phyloP scores from a whole-genome alignment of 2,888 invertebrate genomes.

The Hypsopygia costalis region DNA sequence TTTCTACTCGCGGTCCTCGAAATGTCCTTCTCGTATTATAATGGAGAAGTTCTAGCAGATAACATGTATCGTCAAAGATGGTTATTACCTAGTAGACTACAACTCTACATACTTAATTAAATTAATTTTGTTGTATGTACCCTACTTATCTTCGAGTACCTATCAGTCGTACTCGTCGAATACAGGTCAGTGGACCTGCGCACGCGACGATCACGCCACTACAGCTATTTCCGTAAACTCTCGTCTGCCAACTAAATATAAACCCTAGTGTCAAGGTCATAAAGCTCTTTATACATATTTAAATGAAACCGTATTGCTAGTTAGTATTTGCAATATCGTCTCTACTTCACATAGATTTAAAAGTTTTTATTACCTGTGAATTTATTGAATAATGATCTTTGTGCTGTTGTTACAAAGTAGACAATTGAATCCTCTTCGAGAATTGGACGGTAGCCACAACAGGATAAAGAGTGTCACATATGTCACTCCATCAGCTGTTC shows the following conservation, averaged over 20 bases:
- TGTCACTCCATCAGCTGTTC: slow-evolving; percentile 26
- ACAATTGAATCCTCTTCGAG: slow-evolving; percentile 17
- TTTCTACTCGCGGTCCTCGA: too few species aligned
- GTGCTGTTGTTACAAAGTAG: slow-evolving; percentile 11
- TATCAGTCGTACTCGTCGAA: slow-evolving; percentile 24
- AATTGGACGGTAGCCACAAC: slow-evolving; percentile 41
- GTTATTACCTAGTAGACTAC: too few species aligned
- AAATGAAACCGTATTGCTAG: not conserved
- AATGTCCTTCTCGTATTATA: too few species aligned
- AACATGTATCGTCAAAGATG: too few species aligned
- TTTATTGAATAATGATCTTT: not conserved
- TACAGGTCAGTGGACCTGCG: slow-evolving; percentile 64
- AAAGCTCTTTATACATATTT: slow-evolving; percentile 14
- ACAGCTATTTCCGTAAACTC: slow-evolving; percentile 40
- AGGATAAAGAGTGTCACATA: slow-evolving; percentile 20
- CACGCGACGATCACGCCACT: slow-evolving; percentile 66
- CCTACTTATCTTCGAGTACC: not conserved
- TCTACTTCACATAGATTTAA: slow-evolving; percentile 11
- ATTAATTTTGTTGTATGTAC: not conserved
- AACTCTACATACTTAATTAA: too few species aligned
- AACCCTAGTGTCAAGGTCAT: slow-evolving; percentile 31
- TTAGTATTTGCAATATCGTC: slow-evolving; percentile 1
- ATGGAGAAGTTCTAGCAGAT: too few species aligned
- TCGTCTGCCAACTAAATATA: slow-evolving; percentile 22
- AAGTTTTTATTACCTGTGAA: slow-evolving; percentile 3